These are phyloP conservation scores for Synanthedon vespiformis DNA, from an alignment of 2,888 invertebrate species.

Conservation along the genomic window DNA sequence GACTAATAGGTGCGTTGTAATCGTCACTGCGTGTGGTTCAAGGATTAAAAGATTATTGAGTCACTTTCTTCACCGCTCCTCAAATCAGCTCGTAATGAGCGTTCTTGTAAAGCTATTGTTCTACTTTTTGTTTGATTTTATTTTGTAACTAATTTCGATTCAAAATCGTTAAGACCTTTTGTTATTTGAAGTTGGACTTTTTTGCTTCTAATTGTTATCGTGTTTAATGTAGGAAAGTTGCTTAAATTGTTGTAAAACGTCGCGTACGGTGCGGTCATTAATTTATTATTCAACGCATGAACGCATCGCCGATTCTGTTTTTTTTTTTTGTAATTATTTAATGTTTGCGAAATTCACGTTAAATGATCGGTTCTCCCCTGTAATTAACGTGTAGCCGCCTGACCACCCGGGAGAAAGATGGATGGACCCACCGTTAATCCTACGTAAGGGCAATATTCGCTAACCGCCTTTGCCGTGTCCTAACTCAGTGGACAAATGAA, in stretches of 20 bases:
- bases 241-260: slow-evolving; percentile 8
- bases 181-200: slow-evolving; percentile 1
- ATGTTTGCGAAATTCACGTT: slow-evolving; percentile 62
- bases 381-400: slow-evolving; percentile 57
- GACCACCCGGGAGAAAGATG: slow-evolving; percentile 54
- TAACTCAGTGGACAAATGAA: slow-evolving; percentile 41
- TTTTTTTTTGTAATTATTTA: slow-evolving; percentile 47
- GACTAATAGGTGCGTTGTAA: slow-evolving; percentile 70
- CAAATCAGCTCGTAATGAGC: slow-evolving; percentile 47
- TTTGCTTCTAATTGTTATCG: background rate
- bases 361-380: slow-evolving; percentile 58
- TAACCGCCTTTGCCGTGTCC: slow-evolving; percentile 41
- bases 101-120: slow-evolving; percentile 55
- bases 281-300: slow-evolving; percentile 57
- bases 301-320: slow-evolving; percentile 49
- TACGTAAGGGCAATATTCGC: slow-evolving; percentile 48
- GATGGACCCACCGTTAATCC: slow-evolving; percentile 49
- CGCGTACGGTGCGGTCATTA: slow-evolving; percentile 33
- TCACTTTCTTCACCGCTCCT: slow-evolving; percentile 34
- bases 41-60: slow-evolving; percentile 57
- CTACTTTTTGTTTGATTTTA: slow-evolving; percentile 29
- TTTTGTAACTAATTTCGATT: slow-evolving; percentile 13
- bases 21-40: slow-evolving; percentile 67
- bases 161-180: slow-evolving; percentile 13
- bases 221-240: background rate